Percentiles rank a stretch among this genome's conserved stretches.
These are phyloP conservation scores for Thalassophryne amazonica DNA, from an alignment of 2,797 vertebrate species.

Conservation along the genomic window DNA sequence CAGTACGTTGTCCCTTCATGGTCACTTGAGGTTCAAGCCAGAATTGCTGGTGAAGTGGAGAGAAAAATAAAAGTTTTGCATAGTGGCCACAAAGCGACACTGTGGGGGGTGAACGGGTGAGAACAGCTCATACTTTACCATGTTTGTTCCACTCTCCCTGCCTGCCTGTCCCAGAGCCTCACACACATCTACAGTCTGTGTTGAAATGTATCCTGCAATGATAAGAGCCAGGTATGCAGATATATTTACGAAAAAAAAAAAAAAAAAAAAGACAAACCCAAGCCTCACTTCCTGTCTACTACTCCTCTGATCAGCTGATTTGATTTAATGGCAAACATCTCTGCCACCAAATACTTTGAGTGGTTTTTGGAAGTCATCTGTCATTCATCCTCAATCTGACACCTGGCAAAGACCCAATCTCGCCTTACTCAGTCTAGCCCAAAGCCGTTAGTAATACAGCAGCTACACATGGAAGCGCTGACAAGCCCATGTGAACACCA, in stretches of 20 bases:
- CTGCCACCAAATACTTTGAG: background rate
- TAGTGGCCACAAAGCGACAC: conserved; percentile 43
- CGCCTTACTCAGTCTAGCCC: conserved; percentile 35
- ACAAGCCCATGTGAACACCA: conserved; percentile 35
- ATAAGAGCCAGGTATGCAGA: conserved; percentile 77
- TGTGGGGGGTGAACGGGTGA: conserved; percentile 15
- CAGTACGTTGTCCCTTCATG: conserved; percentile 36
- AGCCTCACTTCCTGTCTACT: no score
- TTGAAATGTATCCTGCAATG: conserved; percentile 89
- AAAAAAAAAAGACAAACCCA: no score
- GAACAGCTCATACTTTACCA: conserved; percentile 78
- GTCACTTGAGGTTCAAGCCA: conserved; percentile 31
- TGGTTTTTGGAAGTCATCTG: conserved; percentile 13
- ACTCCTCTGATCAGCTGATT: background rate
- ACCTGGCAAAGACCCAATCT: conserved; percentile 51
- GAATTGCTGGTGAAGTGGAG: conserved; percentile 10
- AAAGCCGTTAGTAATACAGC: conserved; percentile 7
- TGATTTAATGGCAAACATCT: no score
- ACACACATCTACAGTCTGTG: conserved; percentile 88
- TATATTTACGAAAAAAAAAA: conserved; percentile 1
- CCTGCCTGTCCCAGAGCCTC: conserved; percentile 78
- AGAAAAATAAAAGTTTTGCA: background rate
- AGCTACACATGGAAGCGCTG: conserved; percentile 22
- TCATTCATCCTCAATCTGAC: conserved; percentile 30
- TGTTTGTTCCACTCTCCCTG: conserved; percentile 67